Evolutionary conservation across 2,797 vertebrate genomes (phyloP).

Genomic region (Sebastiscus tertius): DNA sequence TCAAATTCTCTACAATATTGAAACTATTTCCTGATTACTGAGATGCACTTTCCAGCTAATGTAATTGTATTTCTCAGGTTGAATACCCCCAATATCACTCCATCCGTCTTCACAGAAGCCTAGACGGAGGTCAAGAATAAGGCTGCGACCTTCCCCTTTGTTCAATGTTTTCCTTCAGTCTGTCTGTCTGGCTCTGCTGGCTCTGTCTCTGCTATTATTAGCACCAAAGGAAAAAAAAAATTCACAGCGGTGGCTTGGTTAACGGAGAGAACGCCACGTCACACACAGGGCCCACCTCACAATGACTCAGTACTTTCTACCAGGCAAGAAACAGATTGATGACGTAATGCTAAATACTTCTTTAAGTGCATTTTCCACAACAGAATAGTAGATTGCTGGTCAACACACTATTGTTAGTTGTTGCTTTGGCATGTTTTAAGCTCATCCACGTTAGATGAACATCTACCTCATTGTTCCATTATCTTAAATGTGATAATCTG

Average conservation of each 20-base stretch:
- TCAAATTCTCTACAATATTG: background rate
- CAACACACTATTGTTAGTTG: background rate
- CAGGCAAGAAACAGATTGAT: constrained; percentile 10
- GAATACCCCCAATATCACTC: background rate
- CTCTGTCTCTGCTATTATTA: constrained; percentile 76
- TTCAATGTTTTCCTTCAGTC: constrained; percentile 21
- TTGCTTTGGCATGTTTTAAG: background rate
- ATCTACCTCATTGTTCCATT: background rate
- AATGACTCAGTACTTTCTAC: constrained; percentile 69
- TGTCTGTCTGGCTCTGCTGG: constrained; percentile 56
- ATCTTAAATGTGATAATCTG: background rate
- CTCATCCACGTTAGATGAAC: background rate
- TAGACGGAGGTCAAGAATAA: constrained; percentile 8
- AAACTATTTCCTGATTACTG: constrained; percentile 21
- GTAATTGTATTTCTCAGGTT: constrained; percentile 32
- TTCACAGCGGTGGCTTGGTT: constrained; percentile 25
- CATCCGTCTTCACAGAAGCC: constrained; percentile 12
- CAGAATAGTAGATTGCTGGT: background rate
- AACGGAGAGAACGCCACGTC: constrained; percentile 31
- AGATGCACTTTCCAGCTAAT: constrained; percentile 6
- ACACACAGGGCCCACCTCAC: constrained; percentile 40
- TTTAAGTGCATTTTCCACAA: background rate
- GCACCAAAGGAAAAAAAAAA: constrained; percentile 26
- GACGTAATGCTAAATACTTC: background rate
- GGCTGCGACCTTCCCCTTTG: constrained; percentile 30